These are phyloP conservation scores for Gavialis gangeticus DNA, from an alignment of 2,113 vertebrate genomes.

Conservation along the genomic window DNA sequence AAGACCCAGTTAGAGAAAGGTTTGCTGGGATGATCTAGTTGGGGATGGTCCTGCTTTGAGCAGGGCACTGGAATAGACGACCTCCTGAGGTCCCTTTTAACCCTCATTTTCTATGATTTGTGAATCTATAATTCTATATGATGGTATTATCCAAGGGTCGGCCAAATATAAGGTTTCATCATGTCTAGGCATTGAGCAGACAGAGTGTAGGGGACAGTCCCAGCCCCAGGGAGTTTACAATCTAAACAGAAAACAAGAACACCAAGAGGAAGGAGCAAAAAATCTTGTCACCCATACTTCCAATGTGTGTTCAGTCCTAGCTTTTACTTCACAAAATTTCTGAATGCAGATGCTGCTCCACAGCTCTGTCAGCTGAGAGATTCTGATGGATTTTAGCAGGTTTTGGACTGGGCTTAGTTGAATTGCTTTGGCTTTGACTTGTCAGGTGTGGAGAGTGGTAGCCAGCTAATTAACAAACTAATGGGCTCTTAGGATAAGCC, in stretches of 20 bases:
- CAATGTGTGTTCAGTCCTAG: background rate
- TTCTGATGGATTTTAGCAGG: background rate
- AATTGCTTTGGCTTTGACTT: background rate
- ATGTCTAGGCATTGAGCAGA: background rate
- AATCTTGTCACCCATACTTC: background rate
- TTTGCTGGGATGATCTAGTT: too few species aligned
- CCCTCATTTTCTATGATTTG: too few species aligned
- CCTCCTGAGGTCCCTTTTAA: too few species aligned
- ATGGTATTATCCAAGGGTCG: background rate
- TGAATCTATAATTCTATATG: background rate
- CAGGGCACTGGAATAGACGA: too few species aligned
- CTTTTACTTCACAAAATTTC: background rate
- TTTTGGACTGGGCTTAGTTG: background rate
- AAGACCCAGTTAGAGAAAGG: too few species aligned
- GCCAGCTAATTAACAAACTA: background rate
- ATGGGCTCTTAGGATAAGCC: background rate
- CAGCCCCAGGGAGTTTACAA: background rate
- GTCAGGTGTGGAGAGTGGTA: background rate
- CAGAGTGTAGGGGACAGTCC: background rate
- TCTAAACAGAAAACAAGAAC: background rate
- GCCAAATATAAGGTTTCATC: background rate
- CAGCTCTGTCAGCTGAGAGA: background rate
- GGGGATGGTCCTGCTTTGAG: too few species aligned
- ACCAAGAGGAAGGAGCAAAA: background rate
- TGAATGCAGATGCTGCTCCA: background rate